These are phyloP conservation scores for Trichomalopsis sarcophagae DNA, from an alignment of 1,140 invertebrate genomes.

Conservation along the genomic window DNA sequence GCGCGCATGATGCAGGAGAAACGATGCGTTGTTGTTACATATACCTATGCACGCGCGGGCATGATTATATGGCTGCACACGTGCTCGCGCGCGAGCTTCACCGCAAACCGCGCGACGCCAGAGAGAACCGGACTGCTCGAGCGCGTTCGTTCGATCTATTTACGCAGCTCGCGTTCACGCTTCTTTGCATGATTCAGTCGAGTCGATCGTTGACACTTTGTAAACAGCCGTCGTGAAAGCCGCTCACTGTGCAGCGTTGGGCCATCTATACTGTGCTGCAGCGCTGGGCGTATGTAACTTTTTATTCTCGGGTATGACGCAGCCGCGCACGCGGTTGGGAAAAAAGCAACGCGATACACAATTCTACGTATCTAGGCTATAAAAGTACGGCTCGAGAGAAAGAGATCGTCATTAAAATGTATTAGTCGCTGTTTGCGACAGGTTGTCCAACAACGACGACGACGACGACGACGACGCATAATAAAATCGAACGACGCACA, in stretches of 20 bases:
- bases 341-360: not conserved
- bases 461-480: not conserved
- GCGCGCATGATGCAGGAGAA: no score
- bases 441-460: constrained; percentile 5
- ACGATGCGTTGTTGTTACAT: not conserved
- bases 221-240: not conserved
- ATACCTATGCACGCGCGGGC: not conserved
- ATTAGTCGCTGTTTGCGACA: not conserved
- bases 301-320: no score
- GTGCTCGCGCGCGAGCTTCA: not conserved
- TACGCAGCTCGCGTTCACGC: not conserved
- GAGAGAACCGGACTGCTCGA: not conserved
- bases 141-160: not conserved
- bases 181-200: not conserved
- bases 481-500: not conserved
- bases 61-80: not conserved
- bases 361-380: not conserved
- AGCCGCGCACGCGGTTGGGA: no score
- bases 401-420: constrained; percentile 8
- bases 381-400: not conserved
- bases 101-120: constrained; percentile 20
- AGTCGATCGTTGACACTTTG: not conserved
- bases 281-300: no score
- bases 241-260: not conserved
- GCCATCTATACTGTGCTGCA: no score